Evolutionary conservation across 64 coral and sea anemone genomes (phyloP), one percentile per base, ranked within the genome.

Genomic region (Porites australiensis): DNA sequence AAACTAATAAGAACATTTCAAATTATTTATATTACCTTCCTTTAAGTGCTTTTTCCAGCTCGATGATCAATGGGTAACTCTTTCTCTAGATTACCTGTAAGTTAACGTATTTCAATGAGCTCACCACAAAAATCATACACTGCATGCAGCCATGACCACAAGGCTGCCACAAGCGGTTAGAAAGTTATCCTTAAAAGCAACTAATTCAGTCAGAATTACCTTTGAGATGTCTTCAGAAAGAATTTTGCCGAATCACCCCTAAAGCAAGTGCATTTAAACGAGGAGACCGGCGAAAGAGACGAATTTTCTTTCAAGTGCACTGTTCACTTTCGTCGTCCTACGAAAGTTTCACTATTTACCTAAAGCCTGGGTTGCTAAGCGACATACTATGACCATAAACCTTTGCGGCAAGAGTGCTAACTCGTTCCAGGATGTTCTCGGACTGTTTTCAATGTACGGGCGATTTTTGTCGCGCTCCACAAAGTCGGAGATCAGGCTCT

Each of bases 331-430:
- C 54, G 54, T 57, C 54, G 3, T 57, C 27, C 27, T 57, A 12
- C 54, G 50, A 60, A 60, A 80, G 6, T 58, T 12, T 16, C 22
- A 44, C 2, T 71, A 23, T 71, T 71, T 44, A 71, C 68, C 68
- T 6, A 27, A 5, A 71, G 43, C 7, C 9, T 11, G 3, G 37
- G 58, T 81, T 81, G 55, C 55, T 21, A 81, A 60, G 78, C 58
- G 57, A 63, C 78, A 22, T 44, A 1, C 12, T 21, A 13, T 71
- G 68, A 71, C 68, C 23, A 49, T 83, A 37, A 83, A 58, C 69
- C 79, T 70, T 75, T 91, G 89, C 67, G 58, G 54, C n/a, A 83
- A 4, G 18, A n/a, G 82, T 6, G 58, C 54, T 7, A 57, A 57
- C 54, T 57, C 54, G 7, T 57, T 55, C 4, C 7, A 12, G 54